Percentiles rank a stretch among this genome's conserved stretches.
Evolutionary conservation across 2,888 invertebrate genomes (phyloP).

Genomic region (Acanthococcus lagerstroemiae): DNA sequence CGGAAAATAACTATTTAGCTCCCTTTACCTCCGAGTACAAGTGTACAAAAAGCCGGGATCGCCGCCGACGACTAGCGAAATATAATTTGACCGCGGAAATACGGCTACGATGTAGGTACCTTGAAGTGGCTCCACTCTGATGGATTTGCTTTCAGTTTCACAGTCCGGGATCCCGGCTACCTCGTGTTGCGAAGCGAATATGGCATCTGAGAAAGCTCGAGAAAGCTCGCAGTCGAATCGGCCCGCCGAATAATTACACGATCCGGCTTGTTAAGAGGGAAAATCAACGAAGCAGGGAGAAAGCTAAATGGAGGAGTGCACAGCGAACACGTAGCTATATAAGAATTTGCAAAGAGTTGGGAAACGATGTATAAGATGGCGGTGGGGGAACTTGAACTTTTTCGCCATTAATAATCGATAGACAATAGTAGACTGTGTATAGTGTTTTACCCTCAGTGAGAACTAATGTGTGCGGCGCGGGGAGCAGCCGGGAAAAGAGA

Average conservation of each 20-base stretch:
- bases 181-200: too few relatives aligned
- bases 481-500: neutral
- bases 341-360: slow-evolving; percentile 8
- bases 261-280: too few relatives aligned
- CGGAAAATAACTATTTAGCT: slow-evolving; percentile 28
- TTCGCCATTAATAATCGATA: slow-evolving; percentile 30
- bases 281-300: neutral
- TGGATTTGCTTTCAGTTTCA: too few relatives aligned
- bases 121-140: too few relatives aligned
- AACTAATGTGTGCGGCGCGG: slow-evolving; percentile 5
- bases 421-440: slow-evolving; percentile 18
- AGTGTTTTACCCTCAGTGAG: neutral
- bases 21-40: slow-evolving; percentile 16
- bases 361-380: too few relatives aligned
- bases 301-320: neutral
- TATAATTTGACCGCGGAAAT: slow-evolving; percentile 5
- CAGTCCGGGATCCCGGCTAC: too few relatives aligned
- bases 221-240: too few relatives aligned
- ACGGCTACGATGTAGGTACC: too few relatives aligned
- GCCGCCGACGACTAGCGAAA: slow-evolving; percentile 7
- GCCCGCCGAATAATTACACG: too few relatives aligned
- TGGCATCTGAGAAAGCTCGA: too few relatives aligned
- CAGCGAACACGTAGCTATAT: too few relatives aligned
- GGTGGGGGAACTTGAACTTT: neutral
- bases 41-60: neutral